These are phyloP conservation scores for Peromyscus maniculatus DNA, from an alignment of 2,113 vertebrate genomes.

Conservation along the genomic window DNA sequence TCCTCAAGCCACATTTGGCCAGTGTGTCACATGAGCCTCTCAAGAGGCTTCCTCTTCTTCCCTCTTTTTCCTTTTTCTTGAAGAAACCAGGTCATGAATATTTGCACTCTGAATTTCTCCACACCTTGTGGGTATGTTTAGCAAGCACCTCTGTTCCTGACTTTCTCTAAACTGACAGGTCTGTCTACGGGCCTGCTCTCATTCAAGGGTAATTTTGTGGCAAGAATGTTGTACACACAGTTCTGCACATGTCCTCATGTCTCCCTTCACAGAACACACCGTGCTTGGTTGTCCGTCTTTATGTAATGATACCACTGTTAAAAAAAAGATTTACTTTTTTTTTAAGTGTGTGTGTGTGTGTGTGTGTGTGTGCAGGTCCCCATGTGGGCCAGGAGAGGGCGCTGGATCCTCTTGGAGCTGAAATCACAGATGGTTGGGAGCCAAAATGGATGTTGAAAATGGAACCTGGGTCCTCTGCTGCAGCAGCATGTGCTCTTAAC, in stretches of 20 bases:
- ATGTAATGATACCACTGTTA: too few species aligned
- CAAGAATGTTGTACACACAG: background rate
- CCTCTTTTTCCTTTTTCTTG: background rate
- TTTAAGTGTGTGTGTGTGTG: too few species aligned
- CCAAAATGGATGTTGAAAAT: too few species aligned
- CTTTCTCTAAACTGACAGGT: background rate
- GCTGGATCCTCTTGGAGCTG: background rate
- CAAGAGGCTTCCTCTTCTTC: background rate
- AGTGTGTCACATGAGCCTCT: background rate
- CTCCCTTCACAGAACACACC: background rate
- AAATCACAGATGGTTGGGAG: too few species aligned
- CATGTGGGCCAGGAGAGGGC: background rate
- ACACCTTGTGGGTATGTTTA: background rate
- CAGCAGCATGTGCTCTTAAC: background rate
- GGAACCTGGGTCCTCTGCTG: background rate
- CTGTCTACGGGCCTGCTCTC: background rate
- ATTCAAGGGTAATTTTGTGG: background rate
- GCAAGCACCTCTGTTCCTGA: background rate
- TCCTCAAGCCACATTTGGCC: background rate
- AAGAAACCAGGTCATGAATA: background rate
- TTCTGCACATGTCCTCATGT: background rate
- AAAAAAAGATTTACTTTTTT: too few species aligned
- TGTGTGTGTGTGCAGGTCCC: background rate
- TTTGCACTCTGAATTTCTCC: background rate
- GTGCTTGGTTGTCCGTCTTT: background rate